A percentile compares a stretch with the other conserved stretches of the same genome.
These are phyloP conservation scores for Ursus arctos DNA, from an alignment of 2,113 vertebrate genomes.

Conservation along the genomic window DNA sequence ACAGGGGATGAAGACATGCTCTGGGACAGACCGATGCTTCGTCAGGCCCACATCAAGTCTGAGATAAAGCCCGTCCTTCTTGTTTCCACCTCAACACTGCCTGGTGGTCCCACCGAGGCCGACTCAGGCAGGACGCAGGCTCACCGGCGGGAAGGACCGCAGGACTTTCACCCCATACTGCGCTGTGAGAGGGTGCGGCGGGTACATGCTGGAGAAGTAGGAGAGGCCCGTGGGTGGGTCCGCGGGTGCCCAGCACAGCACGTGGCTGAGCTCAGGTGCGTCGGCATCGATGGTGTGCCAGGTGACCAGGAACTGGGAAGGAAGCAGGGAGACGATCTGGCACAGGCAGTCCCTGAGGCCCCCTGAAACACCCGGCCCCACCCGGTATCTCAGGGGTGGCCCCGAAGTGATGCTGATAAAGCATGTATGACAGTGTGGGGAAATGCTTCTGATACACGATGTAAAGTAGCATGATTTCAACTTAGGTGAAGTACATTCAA, in stretches of 20 bases:
- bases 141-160: slow-evolving; percentile 97
- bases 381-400: neutral
- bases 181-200: slow-evolving; percentile 97
- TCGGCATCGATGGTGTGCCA: slow-evolving; percentile 99
- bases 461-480: neutral
- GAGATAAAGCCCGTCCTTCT: neutral
- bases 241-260: slow-evolving; percentile 96
- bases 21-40: neutral
- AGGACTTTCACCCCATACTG: slow-evolving; percentile 98
- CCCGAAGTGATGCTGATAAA: neutral
- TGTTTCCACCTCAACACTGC: neutral
- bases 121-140: neutral
- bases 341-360: neutral
- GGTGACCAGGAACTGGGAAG: slow-evolving; percentile 95
- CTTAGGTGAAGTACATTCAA: neutral
- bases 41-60: neutral
- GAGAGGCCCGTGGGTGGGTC: slow-evolving; percentile 98
- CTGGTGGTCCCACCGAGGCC: neutral
- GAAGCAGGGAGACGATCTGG: neutral
- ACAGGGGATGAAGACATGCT: neutral
- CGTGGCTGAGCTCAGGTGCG: slow-evolving; percentile 97
- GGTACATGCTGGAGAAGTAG: slow-evolving; percentile 98
- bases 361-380: neutral
- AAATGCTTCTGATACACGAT: neutral
- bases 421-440: neutral